These are phyloP conservation scores for Drymodes brunneopygia DNA, from an alignment of 2,113 vertebrate species.

Conservation along the genomic window DNA sequence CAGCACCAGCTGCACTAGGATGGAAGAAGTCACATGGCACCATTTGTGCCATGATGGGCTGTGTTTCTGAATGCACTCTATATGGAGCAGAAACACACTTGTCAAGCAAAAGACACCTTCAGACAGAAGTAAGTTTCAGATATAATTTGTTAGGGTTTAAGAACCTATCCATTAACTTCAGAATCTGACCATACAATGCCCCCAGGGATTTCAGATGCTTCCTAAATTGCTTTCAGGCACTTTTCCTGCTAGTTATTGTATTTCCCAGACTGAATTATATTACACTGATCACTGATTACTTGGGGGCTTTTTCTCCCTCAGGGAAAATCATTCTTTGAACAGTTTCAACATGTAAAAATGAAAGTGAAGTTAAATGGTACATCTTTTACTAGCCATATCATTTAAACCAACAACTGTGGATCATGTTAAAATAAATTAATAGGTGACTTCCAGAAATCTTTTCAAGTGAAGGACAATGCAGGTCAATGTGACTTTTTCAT, in stretches of 20 bases:
- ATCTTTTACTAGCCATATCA: neutral
- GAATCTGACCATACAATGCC: neutral
- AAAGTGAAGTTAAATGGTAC: neutral
- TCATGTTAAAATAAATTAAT: neutral
- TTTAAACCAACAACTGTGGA: neutral
- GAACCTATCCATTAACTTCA: neutral
- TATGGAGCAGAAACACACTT: neutral
- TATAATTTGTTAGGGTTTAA: neutral
- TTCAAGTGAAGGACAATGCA: neutral
- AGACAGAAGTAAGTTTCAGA: neutral
- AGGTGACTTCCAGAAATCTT: neutral
- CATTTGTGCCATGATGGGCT: neutral
- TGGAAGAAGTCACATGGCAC: neutral
- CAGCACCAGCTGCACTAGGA: neutral
- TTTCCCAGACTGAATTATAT: constrained; percentile 1
- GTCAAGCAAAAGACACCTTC: neutral
- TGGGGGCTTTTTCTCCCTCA: neutral
- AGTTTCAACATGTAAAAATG: neutral
- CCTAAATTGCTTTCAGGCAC: neutral
- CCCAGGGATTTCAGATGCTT: neutral
- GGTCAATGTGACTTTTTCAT: neutral
- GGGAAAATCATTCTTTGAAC: neutral
- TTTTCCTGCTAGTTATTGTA: neutral
- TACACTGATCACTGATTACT: neutral
- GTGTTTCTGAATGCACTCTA: neutral